Conservation (phyloP, 1,140 invertebrate species). For the Lepidostoma basale region DNA sequence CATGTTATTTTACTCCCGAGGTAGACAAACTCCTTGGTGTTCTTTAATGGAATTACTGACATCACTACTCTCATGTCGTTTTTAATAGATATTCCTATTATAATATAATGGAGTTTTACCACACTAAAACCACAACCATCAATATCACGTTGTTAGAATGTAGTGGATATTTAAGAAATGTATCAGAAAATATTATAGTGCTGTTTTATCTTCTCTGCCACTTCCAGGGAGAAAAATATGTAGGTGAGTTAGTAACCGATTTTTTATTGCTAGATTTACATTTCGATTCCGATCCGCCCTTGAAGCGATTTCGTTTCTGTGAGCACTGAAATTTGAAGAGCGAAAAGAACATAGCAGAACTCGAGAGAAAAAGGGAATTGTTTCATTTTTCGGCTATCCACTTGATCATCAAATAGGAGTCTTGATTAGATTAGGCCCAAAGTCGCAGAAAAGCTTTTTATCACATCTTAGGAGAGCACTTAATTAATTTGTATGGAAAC, state of each 20-base stretch:
- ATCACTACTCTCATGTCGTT: too few relatives aligned
- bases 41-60: too few relatives aligned
- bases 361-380: slow-evolving; percentile 33
- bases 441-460: slow-evolving; percentile 39
- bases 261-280: background rate
- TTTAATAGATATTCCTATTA: too few relatives aligned
- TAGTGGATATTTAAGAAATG: too few relatives aligned
- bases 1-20: too few relatives aligned
- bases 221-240: background rate
- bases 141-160: too few relatives aligned
- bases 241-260: background rate
- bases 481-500: slow-evolving; percentile 44
- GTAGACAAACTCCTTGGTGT: too few relatives aligned
- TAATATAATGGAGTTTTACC: too few relatives aligned
- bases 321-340: slow-evolving; percentile 13
- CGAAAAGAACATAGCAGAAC: slow-evolving; percentile 20
- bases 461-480: slow-evolving; percentile 40
- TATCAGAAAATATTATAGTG: background rate
- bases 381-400: slow-evolving; percentile 42
- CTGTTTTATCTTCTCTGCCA: background rate
- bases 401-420: slow-evolving; percentile 41
- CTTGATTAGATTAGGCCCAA: slow-evolving; percentile 42
- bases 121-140: too few relatives aligned
- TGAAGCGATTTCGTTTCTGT: background rate
- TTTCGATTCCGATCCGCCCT: background rate